Conservation (phyloP, 2,113 vertebrate genomes). For the Typhlomys cinereus region DNA sequence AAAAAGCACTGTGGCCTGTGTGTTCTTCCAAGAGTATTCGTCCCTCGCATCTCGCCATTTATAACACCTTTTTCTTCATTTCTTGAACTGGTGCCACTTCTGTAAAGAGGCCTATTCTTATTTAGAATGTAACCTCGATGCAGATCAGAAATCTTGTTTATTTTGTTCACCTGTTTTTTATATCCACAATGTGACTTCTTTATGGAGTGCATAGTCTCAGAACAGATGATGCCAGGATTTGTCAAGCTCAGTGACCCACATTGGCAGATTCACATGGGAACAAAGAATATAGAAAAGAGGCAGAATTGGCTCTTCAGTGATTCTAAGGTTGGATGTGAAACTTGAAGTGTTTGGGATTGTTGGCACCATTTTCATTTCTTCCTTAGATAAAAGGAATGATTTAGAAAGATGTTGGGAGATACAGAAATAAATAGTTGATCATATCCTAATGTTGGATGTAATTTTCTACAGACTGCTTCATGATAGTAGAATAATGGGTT, state of each 20-base stretch:
- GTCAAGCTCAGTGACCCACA: slow-evolving; percentile 31
- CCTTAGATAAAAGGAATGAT: slow-evolving; percentile 17
- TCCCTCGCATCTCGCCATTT: background rate
- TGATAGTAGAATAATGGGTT: slow-evolving; percentile 1
- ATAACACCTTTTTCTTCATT: background rate
- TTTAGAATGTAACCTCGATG: background rate
- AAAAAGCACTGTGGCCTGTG: background rate
- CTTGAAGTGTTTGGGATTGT: background rate
- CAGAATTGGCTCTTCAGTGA: slow-evolving; percentile 19
- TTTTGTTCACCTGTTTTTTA: slow-evolving; percentile 7
- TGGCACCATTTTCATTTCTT: slow-evolving; percentile 49
- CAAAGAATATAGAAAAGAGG: slow-evolving; percentile 41
- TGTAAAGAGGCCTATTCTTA: background rate
- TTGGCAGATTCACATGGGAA: slow-evolving; percentile 28
- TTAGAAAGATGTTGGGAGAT: slow-evolving; percentile 16
- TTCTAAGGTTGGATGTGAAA: slow-evolving; percentile 47
- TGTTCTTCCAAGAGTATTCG: slow-evolving; percentile 4
- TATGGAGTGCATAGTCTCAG: background rate
- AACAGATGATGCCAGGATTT: slow-evolving; percentile 2
- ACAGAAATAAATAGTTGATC: slow-evolving; percentile 42
- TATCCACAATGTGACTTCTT: background rate
- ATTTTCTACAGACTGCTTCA: slow-evolving; percentile 40
- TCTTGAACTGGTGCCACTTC: background rate
- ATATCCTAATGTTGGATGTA: slow-evolving; percentile 19
- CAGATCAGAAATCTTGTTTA: background rate